phyloP scores from a whole-genome alignment of 2,888 invertebrate genomes.

The Phaonia tiefii region DNA sequence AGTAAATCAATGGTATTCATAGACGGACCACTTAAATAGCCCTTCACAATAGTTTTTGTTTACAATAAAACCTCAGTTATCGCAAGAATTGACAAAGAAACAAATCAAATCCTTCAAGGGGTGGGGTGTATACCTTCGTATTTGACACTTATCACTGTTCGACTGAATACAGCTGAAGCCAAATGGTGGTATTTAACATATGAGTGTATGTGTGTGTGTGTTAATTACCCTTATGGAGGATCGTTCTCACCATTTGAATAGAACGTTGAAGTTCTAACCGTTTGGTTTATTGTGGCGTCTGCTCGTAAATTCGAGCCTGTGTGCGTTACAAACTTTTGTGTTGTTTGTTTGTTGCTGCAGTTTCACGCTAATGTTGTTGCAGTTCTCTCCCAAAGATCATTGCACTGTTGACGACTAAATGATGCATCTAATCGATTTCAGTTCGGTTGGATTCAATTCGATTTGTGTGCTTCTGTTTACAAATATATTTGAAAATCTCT shows the following conservation, averaged over 20 bases:
- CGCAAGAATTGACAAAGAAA: neutral
- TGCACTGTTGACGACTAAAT: constrained; percentile 43
- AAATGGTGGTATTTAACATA: too few relatives aligned
- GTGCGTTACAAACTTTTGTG: neutral
- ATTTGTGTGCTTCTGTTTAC: constrained; percentile 49
- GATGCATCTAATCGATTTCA: constrained; percentile 45
- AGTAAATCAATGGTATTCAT: too few relatives aligned
- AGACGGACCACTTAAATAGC: neutral
- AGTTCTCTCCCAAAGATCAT: constrained; percentile 45
- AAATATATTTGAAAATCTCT: constrained; percentile 42
- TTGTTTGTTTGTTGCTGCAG: neutral
- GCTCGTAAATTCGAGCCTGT: constrained; percentile 20
- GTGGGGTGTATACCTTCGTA: constrained; percentile 4
- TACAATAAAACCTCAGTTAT: neutral
- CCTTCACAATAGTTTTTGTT: constrained; percentile 2
- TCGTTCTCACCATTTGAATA: neutral
- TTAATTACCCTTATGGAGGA: neutral
- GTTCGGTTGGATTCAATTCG: constrained; percentile 15
- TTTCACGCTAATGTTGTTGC: constrained; percentile 10
- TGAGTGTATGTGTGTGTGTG: neutral
- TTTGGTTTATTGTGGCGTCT: neutral
- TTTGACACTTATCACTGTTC: constrained; percentile 25
- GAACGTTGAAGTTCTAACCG: neutral
- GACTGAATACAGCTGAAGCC: neutral
- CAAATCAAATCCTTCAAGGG: neutral